These are phyloP conservation scores for Neuroterus valhalla DNA, from an alignment of 1,140 invertebrate genomes.

Conservation along the genomic window DNA sequence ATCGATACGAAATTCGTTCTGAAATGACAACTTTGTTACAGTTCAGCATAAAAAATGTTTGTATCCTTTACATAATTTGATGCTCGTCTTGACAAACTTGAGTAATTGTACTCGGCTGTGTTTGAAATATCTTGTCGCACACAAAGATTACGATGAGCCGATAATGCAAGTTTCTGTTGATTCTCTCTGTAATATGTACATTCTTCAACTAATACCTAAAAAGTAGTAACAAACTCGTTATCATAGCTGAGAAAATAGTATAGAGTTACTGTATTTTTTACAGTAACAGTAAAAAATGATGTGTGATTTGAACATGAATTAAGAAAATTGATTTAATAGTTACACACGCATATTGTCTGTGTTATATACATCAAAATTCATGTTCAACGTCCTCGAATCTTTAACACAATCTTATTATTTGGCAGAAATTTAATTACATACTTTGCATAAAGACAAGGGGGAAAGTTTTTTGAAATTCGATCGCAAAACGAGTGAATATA, in stretches of 20 bases:
- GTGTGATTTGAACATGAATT: no score
- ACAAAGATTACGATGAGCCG: background rate
- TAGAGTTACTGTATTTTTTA: background rate
- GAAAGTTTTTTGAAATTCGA: conserved; percentile 19
- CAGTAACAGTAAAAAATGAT: no score
- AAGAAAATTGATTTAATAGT: no score
- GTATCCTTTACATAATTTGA: conserved; percentile 9
- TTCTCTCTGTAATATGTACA: conserved; percentile 1
- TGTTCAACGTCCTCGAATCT: no score
- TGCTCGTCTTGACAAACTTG: conserved; percentile 1
- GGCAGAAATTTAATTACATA: background rate
- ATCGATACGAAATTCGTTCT: no score
- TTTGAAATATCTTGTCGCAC: conserved; percentile 8
- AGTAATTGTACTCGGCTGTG: no score
- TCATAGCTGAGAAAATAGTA: background rate
- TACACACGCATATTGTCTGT: no score
- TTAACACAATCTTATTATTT: no score
- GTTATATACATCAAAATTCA: no score
- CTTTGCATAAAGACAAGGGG: background rate
- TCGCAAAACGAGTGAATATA: background rate
- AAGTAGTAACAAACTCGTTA: conserved; percentile 1
- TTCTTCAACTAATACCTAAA: background rate
- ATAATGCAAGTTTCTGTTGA: conserved; percentile 5
- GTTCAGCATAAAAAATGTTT: no score
- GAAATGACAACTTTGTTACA: no score